Evolutionary conservation across 2,113 vertebrate genomes (phyloP).

Genomic region (Clinocottus analis): DNA sequence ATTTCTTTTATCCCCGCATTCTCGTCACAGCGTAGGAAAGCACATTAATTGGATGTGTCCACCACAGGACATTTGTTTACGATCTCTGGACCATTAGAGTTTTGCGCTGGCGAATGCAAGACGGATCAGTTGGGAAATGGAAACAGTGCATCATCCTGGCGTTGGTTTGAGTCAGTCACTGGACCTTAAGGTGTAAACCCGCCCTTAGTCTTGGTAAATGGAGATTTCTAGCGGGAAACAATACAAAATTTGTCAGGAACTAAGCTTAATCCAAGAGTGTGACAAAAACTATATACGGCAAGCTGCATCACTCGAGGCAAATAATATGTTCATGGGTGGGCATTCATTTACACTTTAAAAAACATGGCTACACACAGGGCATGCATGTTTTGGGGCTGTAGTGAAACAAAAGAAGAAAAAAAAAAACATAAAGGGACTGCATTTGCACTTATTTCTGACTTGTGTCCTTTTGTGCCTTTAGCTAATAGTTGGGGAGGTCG

Average conservation of each 20-base stretch:
- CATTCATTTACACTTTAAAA: conserved; percentile 65
- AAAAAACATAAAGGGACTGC: conserved; percentile 31
- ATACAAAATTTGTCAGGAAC: conserved; percentile 11
- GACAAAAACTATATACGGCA: conserved; percentile 41
- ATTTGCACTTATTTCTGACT: conserved; percentile 71
- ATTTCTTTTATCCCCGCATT: not conserved
- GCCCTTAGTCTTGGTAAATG: conserved; percentile 17
- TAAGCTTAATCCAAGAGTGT: conserved; percentile 25
- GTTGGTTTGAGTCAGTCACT: not conserved
- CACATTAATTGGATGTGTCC: not conserved
- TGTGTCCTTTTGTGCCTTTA: conserved; percentile 29
- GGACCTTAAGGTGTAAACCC: not conserved
- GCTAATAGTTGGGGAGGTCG: conserved; percentile 1
- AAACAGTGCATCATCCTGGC: not conserved
- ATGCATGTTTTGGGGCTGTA: conserved; percentile 77
- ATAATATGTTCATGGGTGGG: conserved; percentile 24
- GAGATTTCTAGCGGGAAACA: conserved; percentile 7
- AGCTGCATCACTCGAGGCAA: conserved; percentile 59
- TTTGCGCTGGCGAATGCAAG: not conserved
- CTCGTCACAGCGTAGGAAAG: not conserved
- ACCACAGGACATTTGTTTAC: not conserved
- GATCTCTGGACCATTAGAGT: not conserved
- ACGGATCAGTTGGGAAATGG: too few relatives aligned
- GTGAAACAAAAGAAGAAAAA: conserved; percentile 26
- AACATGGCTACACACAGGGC: conserved; percentile 82